These are phyloP conservation scores for Xyrichtys novacula DNA, from an alignment of 2,797 vertebrate species.

Conservation along the genomic window DNA sequence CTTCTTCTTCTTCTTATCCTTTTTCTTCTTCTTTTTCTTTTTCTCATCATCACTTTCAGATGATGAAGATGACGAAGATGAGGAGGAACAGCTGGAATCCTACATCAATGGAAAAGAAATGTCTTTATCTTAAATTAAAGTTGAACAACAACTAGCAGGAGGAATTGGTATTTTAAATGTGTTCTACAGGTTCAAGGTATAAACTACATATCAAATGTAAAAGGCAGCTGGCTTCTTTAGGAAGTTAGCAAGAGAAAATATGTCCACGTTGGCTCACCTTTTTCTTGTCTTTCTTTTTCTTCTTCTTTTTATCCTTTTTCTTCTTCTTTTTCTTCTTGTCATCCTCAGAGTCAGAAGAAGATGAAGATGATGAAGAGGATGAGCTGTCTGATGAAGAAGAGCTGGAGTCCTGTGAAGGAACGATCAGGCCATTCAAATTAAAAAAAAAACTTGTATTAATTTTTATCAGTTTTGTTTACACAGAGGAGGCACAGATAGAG, in stretches of 20 bases:
- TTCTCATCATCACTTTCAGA: constrained; percentile 71
- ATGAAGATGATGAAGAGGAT: constrained; percentile 60
- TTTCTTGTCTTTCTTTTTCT: constrained; percentile 64
- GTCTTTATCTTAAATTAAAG: background rate
- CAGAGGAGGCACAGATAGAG: no score
- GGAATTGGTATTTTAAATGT: no score
- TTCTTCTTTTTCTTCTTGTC: constrained; percentile 68
- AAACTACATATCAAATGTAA: background rate
- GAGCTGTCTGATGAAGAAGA: constrained; percentile 68
- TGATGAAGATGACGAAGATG: constrained; percentile 47
- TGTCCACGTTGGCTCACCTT: constrained; percentile 36
- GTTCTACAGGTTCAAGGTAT: background rate
- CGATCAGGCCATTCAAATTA: no score
- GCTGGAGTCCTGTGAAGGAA: constrained; percentile 61
- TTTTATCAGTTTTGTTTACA: no score
- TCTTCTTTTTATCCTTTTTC: constrained; percentile 56
- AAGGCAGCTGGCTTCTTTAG: background rate
- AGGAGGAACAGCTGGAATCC: constrained; percentile 67
- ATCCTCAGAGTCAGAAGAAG: constrained; percentile 66
- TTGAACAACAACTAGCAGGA: no score
- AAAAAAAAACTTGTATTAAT: no score
- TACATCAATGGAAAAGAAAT: constrained; percentile 9
- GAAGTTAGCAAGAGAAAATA: background rate
- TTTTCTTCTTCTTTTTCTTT: constrained; percentile 53
- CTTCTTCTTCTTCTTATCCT: constrained; percentile 53